These are phyloP conservation scores for Brachypalpus laphriformis DNA, from an alignment of 2,888 invertebrate species.

Conservation along the genomic window DNA sequence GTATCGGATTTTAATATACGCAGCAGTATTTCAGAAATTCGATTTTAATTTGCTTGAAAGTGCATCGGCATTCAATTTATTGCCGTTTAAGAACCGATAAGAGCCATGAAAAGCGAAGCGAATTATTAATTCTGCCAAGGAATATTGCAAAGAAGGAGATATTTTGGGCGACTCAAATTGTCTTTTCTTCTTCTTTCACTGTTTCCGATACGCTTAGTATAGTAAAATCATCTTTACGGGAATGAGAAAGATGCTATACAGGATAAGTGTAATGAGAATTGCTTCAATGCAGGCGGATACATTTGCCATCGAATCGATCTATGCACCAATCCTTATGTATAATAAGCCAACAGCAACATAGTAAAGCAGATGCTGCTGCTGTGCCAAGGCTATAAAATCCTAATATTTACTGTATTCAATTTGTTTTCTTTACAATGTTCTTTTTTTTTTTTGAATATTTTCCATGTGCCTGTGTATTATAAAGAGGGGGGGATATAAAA, in stretches of 20 bases:
- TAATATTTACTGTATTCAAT: slow-evolving; percentile 72
- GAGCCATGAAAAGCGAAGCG: slow-evolving; percentile 18
- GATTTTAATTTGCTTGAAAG: slow-evolving; percentile 9
- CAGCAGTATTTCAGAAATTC: background rate
- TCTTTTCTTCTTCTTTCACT: background rate
- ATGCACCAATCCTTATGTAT: slow-evolving; percentile 54
- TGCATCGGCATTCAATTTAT: slow-evolving; percentile 4
- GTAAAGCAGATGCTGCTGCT: slow-evolving; percentile 57
- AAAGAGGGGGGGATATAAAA: slow-evolving; percentile 48
- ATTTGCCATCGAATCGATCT: slow-evolving; percentile 68
- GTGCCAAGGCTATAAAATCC: slow-evolving; percentile 57
- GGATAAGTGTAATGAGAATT: slow-evolving; percentile 61
- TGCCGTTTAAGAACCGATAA: slow-evolving; percentile 11
- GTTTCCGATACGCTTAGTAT: background rate
- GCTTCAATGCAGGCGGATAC: slow-evolving; percentile 39
- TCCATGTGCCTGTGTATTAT: slow-evolving; percentile 48
- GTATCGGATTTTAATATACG: background rate
- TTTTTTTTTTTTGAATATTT: slow-evolving; percentile 5
- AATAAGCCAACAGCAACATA: slow-evolving; percentile 58
- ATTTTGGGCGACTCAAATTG: slow-evolving; percentile 12
- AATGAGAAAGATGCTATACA: slow-evolving; percentile 20
- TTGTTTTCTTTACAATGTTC: slow-evolving; percentile 51
- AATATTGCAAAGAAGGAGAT: slow-evolving; percentile 16
- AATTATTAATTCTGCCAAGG: slow-evolving; percentile 51
- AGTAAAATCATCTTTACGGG: background rate